phyloP scores from a whole-genome alignment of 2,888 invertebrate species.

The Ganaspis brasiliensis region DNA sequence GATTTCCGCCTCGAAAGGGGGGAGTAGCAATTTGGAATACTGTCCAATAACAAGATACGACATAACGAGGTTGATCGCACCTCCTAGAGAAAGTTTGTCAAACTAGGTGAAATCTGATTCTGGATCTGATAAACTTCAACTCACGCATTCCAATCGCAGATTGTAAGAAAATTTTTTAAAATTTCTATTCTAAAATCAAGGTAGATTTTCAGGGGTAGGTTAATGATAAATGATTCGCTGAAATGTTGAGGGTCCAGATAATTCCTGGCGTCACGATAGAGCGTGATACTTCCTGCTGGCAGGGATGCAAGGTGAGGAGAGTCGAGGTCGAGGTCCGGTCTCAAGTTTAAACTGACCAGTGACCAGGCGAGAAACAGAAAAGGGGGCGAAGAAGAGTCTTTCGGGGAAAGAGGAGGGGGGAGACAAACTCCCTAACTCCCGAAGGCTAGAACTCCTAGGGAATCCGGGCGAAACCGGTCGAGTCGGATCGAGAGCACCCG shows the following conservation, averaged over 20 bases:
- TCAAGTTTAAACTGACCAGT: slow-evolving; percentile 56
- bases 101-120: too few relatives aligned
- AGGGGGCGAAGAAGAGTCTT: slow-evolving; percentile 43
- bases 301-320: slow-evolving; percentile 59
- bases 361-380: slow-evolving; percentile 47
- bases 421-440: slow-evolving; percentile 63
- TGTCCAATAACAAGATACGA: too few relatives aligned
- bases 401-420: slow-evolving; percentile 18
- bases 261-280: slow-evolving; percentile 63
- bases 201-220: not conserved
- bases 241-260: slow-evolving; percentile 66
- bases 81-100: too few relatives aligned
- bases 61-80: too few relatives aligned
- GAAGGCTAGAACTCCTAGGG: slow-evolving; percentile 79
- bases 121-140: too few relatives aligned
- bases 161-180: too few relatives aligned
- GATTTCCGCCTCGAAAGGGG: slow-evolving; percentile 72
- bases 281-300: slow-evolving; percentile 69
- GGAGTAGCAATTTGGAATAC: slow-evolving; percentile 9
- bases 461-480: slow-evolving; percentile 79
- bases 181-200: too few relatives aligned
- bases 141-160: too few relatives aligned
- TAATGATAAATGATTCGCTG: slow-evolving; percentile 52
- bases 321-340: slow-evolving; percentile 61
- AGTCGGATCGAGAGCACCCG: slow-evolving; percentile 77